Evolutionary conservation across 30 jellyfish, hydroid and myxozoan genomes (phyloP).

Genomic region (Cassiopea xamachana): DNA sequence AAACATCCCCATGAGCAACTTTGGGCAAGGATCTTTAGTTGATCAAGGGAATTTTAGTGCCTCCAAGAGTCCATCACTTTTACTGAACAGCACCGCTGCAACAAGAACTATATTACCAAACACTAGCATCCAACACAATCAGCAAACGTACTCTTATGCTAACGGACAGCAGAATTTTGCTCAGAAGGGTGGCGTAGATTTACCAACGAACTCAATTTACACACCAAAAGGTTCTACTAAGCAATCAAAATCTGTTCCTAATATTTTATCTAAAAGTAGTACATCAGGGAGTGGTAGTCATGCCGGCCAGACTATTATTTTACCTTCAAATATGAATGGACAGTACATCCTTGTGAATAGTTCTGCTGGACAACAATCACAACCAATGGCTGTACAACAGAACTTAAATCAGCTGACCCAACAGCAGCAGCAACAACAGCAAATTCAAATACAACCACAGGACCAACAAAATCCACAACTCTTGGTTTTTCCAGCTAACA

Average conservation of each 20-base stretch:
- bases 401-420: conserved; percentile 16
- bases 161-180: conserved; percentile 32
- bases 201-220: conserved; percentile 10
- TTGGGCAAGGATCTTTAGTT: conserved; percentile 1
- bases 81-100: background rate
- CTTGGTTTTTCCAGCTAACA: conserved; percentile 47
- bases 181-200: background rate
- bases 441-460: conserved; percentile 18
- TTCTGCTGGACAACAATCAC: conserved; percentile 51
- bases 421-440: conserved; percentile 37
- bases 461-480: conserved; percentile 53
- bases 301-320: conserved; percentile 32
- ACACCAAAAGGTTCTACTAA: conserved; percentile 23
- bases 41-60: conserved; percentile 4
- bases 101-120: background rate
- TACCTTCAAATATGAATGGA: conserved; percentile 69
- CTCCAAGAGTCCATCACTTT: background rate
- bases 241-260: conserved; percentile 50
- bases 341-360: conserved; percentile 56
- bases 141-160: conserved; percentile 11
- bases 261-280: conserved; percentile 60
- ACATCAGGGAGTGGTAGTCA: conserved; percentile 12
- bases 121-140: conserved; percentile 1
- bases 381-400: conserved; percentile 20
- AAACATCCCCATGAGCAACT: background rate